phyloP scores from a whole-genome alignment of 1,140 invertebrate species.

The Hycleus cichorii region DNA sequence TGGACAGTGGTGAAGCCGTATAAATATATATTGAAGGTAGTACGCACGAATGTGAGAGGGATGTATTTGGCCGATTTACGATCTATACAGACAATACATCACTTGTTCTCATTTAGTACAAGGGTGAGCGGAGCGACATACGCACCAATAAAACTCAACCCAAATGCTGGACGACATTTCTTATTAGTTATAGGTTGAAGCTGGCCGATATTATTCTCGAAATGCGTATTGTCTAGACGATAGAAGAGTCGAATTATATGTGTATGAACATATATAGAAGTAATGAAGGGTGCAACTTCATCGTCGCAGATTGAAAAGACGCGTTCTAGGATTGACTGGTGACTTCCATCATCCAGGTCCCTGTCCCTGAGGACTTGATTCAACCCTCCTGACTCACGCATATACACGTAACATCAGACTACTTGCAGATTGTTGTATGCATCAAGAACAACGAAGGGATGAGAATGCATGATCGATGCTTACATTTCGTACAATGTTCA shows the following conservation, averaged over 20 bases:
- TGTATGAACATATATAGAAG: conserved; percentile 11
- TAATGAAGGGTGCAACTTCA: conserved; percentile 33
- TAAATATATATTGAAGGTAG: background rate
- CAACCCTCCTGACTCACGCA: conserved; percentile 35
- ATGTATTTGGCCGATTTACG: conserved; percentile 22
- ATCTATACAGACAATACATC: conserved; percentile 20
- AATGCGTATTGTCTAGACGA: background rate
- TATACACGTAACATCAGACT: conserved; percentile 13
- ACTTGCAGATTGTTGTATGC: conserved; percentile 3
- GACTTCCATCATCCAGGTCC: conserved; percentile 35
- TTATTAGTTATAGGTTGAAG: no score
- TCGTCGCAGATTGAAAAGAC: conserved; percentile 39
- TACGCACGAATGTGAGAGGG: conserved; percentile 12
- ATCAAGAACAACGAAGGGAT: conserved; percentile 1
- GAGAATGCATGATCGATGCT: conserved; percentile 8
- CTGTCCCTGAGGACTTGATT: conserved; percentile 33
- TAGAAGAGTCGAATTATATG: background rate
- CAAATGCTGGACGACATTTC: no score
- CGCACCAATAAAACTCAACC: conserved; percentile 23
- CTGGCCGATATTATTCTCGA: no score
- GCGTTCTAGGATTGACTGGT: conserved; percentile 36
- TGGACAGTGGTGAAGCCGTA: conserved; percentile 3
- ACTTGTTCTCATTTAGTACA: conserved; percentile 27
- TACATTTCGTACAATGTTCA: background rate
- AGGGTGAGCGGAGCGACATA: conserved; percentile 17